These are phyloP conservation scores for Hipposideros larvatus DNA, from an alignment of 2,797 vertebrate species.

Conservation along the genomic window DNA sequence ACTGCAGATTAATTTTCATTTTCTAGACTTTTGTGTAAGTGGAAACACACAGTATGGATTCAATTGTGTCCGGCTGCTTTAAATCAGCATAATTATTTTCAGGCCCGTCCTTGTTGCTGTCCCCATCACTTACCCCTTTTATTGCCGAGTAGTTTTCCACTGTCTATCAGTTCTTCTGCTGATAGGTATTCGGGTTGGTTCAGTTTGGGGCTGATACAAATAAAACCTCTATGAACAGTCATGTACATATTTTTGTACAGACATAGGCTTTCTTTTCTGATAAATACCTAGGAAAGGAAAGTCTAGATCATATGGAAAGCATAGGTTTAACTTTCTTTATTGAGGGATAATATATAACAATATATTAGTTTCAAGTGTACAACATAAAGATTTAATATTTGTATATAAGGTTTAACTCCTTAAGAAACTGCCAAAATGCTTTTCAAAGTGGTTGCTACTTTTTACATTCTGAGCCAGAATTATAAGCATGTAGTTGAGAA, in stretches of 20 bases:
- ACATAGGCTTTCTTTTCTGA: background rate
- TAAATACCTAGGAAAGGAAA: background rate
- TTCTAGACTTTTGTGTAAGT: background rate
- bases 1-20: background rate
- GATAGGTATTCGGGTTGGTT: background rate
- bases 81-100: background rate
- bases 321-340: background rate
- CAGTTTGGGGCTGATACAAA: background rate
- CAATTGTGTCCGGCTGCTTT: background rate
- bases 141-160: background rate
- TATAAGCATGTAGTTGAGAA: too few species aligned
- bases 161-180: background rate
- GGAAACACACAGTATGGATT: accelerated
- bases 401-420: background rate
- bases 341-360: background rate
- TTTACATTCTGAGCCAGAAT: background rate
- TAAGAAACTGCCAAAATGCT: background rate
- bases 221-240: background rate
- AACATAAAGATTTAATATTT: background rate
- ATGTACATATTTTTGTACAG: too few species aligned
- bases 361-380: background rate
- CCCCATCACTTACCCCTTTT: accelerated
- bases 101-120: accelerated
- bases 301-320: background rate
- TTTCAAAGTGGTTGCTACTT: background rate